These are phyloP conservation scores for Tiphia femorata DNA, from an alignment of 2,888 invertebrate species.

Conservation along the genomic window DNA sequence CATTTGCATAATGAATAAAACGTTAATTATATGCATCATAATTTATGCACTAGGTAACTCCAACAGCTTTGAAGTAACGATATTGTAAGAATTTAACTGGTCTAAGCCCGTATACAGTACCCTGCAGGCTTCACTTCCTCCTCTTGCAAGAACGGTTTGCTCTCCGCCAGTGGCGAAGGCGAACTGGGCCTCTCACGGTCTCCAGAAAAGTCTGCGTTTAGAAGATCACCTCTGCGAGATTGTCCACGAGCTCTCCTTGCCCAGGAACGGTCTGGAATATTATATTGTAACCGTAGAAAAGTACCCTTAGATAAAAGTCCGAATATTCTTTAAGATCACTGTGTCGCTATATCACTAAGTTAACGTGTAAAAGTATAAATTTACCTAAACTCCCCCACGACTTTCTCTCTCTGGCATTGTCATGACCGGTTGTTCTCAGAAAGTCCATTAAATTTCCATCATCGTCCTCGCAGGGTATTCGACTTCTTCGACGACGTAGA, in stretches of 20 bases:
- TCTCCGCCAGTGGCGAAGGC: constrained; percentile 75
- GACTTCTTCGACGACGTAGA: constrained; percentile 82
- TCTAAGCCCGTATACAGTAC: no score
- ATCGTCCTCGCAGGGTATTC: constrained; percentile 86
- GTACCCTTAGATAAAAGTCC: neutral
- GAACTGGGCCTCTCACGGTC: constrained; percentile 82
- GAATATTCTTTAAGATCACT: no score
- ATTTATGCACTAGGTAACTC: no score
- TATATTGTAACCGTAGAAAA: neutral
- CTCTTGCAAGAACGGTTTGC: constrained; percentile 70
- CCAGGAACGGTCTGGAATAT: constrained; percentile 84
- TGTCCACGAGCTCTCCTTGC: constrained; percentile 83
- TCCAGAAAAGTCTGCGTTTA: constrained; percentile 79
- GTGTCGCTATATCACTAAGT: no score
- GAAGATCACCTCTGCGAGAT: constrained; percentile 83
- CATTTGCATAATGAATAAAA: constrained; percentile 3
- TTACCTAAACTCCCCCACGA: constrained; percentile 89
- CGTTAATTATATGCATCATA: neutral
- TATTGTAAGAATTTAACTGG: neutral
- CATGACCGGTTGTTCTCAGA: constrained; percentile 82
- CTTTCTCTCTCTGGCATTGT: constrained; percentile 81
- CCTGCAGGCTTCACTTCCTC: constrained; percentile 74
- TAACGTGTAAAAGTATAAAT: neutral
- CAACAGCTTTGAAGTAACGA: no score
- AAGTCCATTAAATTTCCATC: constrained; percentile 90